Evolutionary conservation across 1,140 invertebrate species (phyloP), one percentile per base, ranked within the genome.

Genomic region (Bathynomus jamesi): DNA sequence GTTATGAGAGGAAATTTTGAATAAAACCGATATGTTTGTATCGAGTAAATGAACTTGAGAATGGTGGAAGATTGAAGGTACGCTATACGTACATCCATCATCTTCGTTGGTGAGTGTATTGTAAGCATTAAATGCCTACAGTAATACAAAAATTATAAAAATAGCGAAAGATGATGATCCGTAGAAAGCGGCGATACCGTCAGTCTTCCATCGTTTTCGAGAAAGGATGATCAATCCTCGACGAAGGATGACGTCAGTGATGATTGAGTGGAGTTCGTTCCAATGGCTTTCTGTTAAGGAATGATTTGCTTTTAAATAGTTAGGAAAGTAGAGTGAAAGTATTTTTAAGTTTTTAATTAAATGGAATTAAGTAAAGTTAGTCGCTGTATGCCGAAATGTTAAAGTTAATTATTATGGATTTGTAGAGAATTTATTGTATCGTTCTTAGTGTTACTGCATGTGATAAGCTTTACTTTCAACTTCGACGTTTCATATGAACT

Each of bases 311-410:
- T 46, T n/a, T 46, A 46, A 11, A 46, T n/a, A 10, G 40, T 46
- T n/a, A 46, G 10, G 40, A 46, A 11, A 10, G 10, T 46, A n/a
- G n/a, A 46, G 10, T 46, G 40, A 11, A 46, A 10, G n/a, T n/a
- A 10, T 46, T 0, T 46, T 0, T 24, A 25, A 61, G 88, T 89
- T 80, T 91, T 0, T 89, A 7, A 1, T 66, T 46, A 21, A 40
- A 21, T n/a, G 17, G 24, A 53, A 31, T 32, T 70, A 21, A 25
- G 17, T 62, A n/a, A 13, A 53, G 29, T 17, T 46, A 13, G 11
- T 60, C n/a, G n/a, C n/a, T n/a, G n/a, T n/a, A n/a, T n/a, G n/a
- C n/a, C n/a, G n/a, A n/a, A n/a, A n/a, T n/a, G n/a, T n/a, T n/a
- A n/a, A n/a, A n/a, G n/a, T n/a, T n/a, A n/a, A n/a, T n/a, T n/a